These are phyloP conservation scores for Caenorhabditis uteleia DNA, from an alignment of 2,888 invertebrate species.

Conservation along the genomic window DNA sequence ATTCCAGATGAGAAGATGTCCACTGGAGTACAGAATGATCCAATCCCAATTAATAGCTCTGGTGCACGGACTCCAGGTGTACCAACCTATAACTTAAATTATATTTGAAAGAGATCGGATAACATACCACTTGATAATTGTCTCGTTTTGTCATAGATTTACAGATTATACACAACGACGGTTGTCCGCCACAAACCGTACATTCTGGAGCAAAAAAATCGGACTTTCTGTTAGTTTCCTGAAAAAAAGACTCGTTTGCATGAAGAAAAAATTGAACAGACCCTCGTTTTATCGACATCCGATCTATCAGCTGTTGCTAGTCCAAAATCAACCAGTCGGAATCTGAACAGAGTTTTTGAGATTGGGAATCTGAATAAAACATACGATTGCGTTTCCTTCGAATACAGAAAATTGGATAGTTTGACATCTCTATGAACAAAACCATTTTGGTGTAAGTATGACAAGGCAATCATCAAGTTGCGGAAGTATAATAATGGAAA, in stretches of 20 bases:
- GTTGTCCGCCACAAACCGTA: neutral
- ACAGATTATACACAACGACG: constrained; percentile 16
- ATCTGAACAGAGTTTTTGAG: constrained; percentile 1
- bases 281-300: constrained; percentile 18
- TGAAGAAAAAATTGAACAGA: constrained; percentile 2
- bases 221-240: neutral
- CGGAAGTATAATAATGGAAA: constrained; percentile 22
- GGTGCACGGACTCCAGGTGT: constrained; percentile 38
- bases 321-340: constrained; percentile 37
- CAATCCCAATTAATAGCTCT: constrained; percentile 27
- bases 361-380: neutral
- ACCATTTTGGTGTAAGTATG: constrained; percentile 31
- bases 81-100: too few species aligned
- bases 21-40: constrained; percentile 10
- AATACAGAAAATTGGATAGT: constrained; percentile 35
- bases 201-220: constrained; percentile 3
- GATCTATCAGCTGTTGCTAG: constrained; percentile 24
- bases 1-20: constrained; percentile 38
- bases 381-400: constrained; percentile 10
- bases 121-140: constrained; percentile 20
- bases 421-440: constrained; percentile 38
- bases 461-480: constrained; percentile 22
- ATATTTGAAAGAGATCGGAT: too few species aligned
- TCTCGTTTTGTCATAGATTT: constrained; percentile 19
- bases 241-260: neutral